Evolutionary conservation across 2,113 vertebrate genomes (phyloP).

Genomic region (Onychorhynchus coronatus): DNA sequence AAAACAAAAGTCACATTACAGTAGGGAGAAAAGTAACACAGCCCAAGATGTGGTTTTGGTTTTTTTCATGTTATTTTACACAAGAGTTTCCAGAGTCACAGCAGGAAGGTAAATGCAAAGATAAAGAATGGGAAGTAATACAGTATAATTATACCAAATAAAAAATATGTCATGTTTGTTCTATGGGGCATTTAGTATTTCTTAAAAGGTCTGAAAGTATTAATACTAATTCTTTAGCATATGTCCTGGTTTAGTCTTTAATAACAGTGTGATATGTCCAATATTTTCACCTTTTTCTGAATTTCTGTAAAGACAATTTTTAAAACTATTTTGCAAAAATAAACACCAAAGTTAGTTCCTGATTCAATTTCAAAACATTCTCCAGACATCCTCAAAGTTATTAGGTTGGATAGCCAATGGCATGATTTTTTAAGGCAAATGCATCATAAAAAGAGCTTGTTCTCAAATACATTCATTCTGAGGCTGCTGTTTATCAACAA

Average conservation of each 20-base stretch:
- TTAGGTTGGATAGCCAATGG: background rate
- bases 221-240: background rate
- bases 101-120: background rate
- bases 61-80: background rate
- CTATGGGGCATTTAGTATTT: background rate
- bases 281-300: background rate
- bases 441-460: background rate
- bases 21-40: background rate
- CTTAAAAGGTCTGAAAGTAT: background rate
- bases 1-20: background rate
- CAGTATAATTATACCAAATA: background rate
- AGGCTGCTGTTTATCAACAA: background rate
- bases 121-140: background rate
- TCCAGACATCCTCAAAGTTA: background rate
- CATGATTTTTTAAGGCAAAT: background rate
- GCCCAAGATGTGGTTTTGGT: background rate
- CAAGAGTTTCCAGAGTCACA: background rate
- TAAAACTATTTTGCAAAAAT: background rate
- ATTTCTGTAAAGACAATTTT: background rate
- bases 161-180: background rate
- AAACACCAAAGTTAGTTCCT: background rate
- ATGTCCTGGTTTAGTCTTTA: background rate
- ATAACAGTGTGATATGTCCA: background rate
- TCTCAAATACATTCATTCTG: background rate
- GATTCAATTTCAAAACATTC: background rate